phyloP scores from a whole-genome alignment of 2,113 vertebrate species.

The Macaca nemestrina region DNA sequence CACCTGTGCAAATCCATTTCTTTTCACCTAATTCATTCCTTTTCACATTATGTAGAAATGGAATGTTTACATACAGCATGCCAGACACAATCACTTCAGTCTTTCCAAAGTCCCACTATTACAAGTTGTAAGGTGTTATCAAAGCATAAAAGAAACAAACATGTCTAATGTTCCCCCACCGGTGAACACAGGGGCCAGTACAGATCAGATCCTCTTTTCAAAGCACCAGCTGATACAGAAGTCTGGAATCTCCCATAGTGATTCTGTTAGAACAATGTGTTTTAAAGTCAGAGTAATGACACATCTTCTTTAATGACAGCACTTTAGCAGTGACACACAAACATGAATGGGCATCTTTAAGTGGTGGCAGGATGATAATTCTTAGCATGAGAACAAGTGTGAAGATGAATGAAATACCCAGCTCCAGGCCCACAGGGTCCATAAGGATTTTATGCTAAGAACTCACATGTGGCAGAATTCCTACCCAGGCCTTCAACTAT shows the following conservation, averaged over 20 bases:
- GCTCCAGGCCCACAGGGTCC: background rate
- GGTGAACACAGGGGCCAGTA: background rate
- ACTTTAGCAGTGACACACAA: background rate
- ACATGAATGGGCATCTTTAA: background rate
- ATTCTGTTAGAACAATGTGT: background rate
- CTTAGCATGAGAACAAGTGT: background rate
- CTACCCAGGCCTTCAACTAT: background rate
- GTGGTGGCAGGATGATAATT: background rate
- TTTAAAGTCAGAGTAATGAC: background rate
- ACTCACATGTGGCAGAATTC: background rate
- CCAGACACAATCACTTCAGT: background rate
- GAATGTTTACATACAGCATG: background rate
- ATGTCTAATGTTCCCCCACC: background rate
- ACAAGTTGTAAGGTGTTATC: background rate
- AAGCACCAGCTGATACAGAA: background rate
- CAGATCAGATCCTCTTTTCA: background rate
- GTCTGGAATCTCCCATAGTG: background rate
- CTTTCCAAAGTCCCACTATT: background rate
- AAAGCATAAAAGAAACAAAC: background rate
- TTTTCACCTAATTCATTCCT: slow-evolving; percentile 29
- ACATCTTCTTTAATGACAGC: background rate
- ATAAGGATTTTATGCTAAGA: background rate
- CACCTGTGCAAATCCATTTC: slow-evolving; percentile 22
- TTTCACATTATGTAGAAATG: background rate
- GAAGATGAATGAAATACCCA: background rate